These are phyloP conservation scores for Pterobdella sp. DNA, from an alignment of 2,888 invertebrate genomes.

Conservation along the genomic window DNA sequence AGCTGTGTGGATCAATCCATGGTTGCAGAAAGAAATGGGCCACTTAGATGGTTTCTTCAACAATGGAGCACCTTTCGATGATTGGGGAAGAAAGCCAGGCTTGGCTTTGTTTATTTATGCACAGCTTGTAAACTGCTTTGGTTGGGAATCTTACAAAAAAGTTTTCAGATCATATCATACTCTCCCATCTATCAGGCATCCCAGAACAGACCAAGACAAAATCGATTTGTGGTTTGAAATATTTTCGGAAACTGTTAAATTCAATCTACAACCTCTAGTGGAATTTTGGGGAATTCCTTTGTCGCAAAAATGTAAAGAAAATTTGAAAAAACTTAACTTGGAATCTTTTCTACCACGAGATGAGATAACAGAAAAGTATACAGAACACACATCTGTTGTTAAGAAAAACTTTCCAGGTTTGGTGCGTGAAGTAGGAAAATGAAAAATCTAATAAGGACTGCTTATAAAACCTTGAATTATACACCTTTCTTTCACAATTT, in stretches of 20 bases:
- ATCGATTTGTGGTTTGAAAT: slow-evolving; percentile 38
- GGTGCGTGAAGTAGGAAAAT: too few relatives aligned
- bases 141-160: slow-evolving; percentile 38
- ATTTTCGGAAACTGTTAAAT: slow-evolving; percentile 34
- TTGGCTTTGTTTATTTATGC: slow-evolving; percentile 38
- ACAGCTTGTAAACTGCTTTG: slow-evolving; percentile 38
- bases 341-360: slow-evolving; percentile 34
- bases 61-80: slow-evolving; percentile 32
- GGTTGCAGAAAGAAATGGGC: slow-evolving; percentile 30
- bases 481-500: too few relatives aligned
- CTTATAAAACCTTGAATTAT: too few relatives aligned
- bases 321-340: slow-evolving; percentile 27
- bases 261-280: slow-evolving; percentile 37
- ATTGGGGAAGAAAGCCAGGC: slow-evolving; percentile 35
- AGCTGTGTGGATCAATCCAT: slow-evolving; percentile 36
- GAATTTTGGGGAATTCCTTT: slow-evolving; percentile 40
- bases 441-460: too few relatives aligned
- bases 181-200: slow-evolving; percentile 6
- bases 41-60: slow-evolving; percentile 32
- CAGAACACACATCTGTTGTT: slow-evolving; percentile 26
- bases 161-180: slow-evolving; percentile 33
- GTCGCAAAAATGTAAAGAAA: neutral
- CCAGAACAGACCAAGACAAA: slow-evolving; percentile 36
- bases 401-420: slow-evolving; percentile 19
- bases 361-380: slow-evolving; percentile 32